phyloP scores from a whole-genome alignment of 2,888 invertebrate species.

The Timandra comae region DNA sequence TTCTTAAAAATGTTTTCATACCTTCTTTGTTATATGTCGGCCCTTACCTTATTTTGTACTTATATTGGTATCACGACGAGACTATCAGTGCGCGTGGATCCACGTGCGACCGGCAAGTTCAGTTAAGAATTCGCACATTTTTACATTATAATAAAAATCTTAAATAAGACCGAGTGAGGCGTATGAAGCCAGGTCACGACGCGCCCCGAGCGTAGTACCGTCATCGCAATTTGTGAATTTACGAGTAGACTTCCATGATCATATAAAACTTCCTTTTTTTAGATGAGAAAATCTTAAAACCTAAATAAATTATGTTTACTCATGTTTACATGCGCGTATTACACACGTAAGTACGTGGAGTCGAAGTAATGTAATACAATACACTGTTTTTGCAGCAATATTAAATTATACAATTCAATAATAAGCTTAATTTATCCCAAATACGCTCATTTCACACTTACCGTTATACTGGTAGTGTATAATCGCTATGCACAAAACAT shows the following conservation, averaged over 20 bases:
- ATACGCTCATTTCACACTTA: conserved; percentile 13
- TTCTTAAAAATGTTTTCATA: conserved; percentile 25
- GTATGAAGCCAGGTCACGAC: conserved; percentile 65
- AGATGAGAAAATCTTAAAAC: no score
- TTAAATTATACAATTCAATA: no score
- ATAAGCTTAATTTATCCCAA: no score
- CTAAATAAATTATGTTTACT: no score
- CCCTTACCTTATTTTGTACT: conserved; percentile 11
- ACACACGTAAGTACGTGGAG: no score
- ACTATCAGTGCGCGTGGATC: conserved; percentile 70
- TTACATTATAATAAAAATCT: conserved; percentile 70
- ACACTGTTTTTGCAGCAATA: no score
- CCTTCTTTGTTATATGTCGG: conserved; percentile 19
- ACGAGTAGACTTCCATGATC: conserved; percentile 46
- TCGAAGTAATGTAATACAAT: no score
- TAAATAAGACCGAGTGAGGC: conserved; percentile 64
- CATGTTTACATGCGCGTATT: no score
- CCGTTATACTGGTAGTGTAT: conserved; percentile 17
- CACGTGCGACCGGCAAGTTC: conserved; percentile 50
- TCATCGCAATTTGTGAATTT: conserved; percentile 66
- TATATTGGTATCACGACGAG: conserved; percentile 54
- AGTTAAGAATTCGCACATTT: conserved; percentile 66
- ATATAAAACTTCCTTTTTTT: no score
- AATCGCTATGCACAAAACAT: conserved; percentile 14
- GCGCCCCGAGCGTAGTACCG: conserved; percentile 55